A percentile compares a stretch with the other conserved stretches of the same genome.
Conservation (phyloP, 2,113 vertebrate genomes). For the Ifrita kowaldi region DNA sequence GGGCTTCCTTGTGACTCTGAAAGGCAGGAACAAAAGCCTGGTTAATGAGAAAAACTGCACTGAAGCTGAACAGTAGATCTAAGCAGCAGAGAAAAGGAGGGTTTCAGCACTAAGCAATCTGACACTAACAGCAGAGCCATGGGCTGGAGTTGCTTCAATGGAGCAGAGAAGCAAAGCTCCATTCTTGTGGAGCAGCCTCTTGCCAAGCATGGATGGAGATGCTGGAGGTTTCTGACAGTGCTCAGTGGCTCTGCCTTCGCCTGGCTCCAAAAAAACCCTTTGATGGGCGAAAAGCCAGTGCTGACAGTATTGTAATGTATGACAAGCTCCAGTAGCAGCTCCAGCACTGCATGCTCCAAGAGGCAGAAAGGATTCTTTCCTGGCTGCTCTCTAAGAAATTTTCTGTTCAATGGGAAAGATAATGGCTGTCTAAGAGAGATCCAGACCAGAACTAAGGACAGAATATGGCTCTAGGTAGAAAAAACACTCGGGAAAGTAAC, state of each 20-base stretch:
- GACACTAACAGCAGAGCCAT: neutral
- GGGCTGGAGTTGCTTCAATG: accelerated
- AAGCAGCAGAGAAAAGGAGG: neutral
- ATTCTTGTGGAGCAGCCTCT: neutral
- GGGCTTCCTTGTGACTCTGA: neutral
- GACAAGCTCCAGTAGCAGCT: slow-evolving; percentile 15
- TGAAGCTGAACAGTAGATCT: neutral
- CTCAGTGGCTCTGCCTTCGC: neutral
- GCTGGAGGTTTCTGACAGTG: neutral
- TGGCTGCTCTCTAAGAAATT: slow-evolving; percentile 7
- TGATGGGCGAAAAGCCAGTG: neutral
- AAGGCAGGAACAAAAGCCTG: neutral
- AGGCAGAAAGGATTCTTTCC: neutral
- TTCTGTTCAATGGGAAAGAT: neutral
- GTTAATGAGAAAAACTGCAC: neutral
- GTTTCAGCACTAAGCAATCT: neutral
- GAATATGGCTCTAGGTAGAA: neutral
- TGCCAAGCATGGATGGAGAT: neutral
- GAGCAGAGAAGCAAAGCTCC: neutral
- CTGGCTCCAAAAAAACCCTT: neutral
- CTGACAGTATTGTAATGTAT: neutral
- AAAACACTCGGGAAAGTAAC: neutral
- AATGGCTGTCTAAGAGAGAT: neutral
- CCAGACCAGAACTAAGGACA: neutral
- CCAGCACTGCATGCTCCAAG: neutral